Evolutionary conservation across 2,888 invertebrate genomes (phyloP), one percentile per base, ranked within the genome.

Genomic region (Drosophila leonis): DNA sequence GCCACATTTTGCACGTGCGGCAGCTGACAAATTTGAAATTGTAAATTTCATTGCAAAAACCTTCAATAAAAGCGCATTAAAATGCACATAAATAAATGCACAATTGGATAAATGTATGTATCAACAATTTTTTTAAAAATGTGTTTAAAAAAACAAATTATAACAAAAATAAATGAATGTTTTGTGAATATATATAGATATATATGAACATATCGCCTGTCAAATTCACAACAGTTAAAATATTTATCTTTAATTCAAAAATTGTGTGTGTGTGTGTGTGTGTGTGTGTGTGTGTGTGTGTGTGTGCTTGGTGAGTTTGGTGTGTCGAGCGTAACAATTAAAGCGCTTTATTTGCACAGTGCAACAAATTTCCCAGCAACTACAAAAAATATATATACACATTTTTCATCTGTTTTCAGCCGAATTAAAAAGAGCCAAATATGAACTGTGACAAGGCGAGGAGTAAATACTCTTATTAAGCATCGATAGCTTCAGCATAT

Each of bases 171-270:
- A 35, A 52, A 35, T 35, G 31, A 35, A 52, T 20, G 33, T 1
- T 24, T 5, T 35, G 35, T 24, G 20, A 8, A 29, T 59, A 31
- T 31, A 41, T 41, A 63, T 31, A 15, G 33, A 12, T 33, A 37
- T 24, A 31, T 44, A 39, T 54, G 31, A 35, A 48, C 24, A 15
- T 48, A 54, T 44, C 20, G 72, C 24, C 44, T 61, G 78, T 77
- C 68, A 48, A 72, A 68, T 55, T 68, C 18, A 20, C 31, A 15
- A 49, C 31, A 51, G 63, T 13, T 49, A 37, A 63, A 59, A 74
- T 60, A 52, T 61, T 72, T 75, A 62, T 60, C 42, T 75, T 82
- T 75, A 75, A 65, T 71, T 67, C 46, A 56, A 78, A 63, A 78
- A 62, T 59, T 57, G 37, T 52, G 56, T 60, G 24, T 37, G 20